phyloP scores from a whole-genome alignment of 2,113 vertebrate species.

The Rhabdornis inornatus region DNA sequence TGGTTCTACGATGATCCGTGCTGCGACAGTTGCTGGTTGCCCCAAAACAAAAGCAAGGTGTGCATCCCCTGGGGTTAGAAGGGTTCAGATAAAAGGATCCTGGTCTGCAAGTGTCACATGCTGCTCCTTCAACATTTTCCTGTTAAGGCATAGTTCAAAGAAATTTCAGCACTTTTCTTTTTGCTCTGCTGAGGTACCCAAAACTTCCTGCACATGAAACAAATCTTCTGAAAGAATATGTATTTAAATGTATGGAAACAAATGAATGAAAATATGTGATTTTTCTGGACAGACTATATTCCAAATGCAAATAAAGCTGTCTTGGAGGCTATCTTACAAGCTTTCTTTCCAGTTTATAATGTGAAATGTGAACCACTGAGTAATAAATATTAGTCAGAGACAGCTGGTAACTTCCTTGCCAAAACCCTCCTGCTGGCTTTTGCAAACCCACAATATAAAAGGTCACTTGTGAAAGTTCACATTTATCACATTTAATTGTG shows the following conservation, averaged over 20 bases:
- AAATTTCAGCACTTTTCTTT: not conserved
- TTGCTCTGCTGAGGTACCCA: not conserved
- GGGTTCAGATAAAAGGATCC: slow-evolving; percentile 87
- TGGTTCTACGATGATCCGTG: slow-evolving; percentile 78
- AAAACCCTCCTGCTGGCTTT: slow-evolving; percentile 15
- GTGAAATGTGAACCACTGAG: not conserved
- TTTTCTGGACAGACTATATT: not conserved
- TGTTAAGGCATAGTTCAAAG: slow-evolving; percentile 60
- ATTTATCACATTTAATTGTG: slow-evolving; percentile 38
- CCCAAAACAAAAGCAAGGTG: slow-evolving; percentile 90
- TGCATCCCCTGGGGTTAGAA: slow-evolving; percentile 84
- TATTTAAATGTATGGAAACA: not conserved
- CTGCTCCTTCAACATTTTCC: slow-evolving; percentile 84
- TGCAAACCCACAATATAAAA: slow-evolving; percentile 13
- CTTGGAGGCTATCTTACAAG: not conserved
- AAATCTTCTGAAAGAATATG: not conserved
- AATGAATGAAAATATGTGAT: not conserved
- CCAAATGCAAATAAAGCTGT: not conserved
- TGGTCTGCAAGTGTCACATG: slow-evolving; percentile 79
- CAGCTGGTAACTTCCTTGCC: not conserved
- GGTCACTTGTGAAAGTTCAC: slow-evolving; percentile 25
- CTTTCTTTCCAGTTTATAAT: not conserved
- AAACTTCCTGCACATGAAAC: not conserved
- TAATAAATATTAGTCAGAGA: slow-evolving; percentile 32
- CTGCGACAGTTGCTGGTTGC: slow-evolving; percentile 80